Base-by-base conservation (phyloP, 2,113 vertebrate genomes). In the Chaetodon auriga region DNA sequence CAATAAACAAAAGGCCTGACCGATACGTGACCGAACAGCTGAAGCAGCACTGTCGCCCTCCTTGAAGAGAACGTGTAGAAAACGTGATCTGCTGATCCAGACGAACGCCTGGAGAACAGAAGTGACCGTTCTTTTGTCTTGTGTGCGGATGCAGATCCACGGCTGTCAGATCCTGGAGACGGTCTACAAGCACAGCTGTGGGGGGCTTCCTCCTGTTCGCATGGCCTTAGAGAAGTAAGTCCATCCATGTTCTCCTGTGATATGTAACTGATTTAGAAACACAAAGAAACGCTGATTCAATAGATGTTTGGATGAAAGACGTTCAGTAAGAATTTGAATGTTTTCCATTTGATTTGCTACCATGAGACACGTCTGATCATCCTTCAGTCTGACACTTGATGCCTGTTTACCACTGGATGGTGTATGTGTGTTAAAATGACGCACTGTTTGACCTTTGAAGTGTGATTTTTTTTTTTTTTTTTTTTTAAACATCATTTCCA, bases 161-260 rank as follows among this genome's bases (percentile, higher is more conserved):
- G 98, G 98, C 66, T 99, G 98, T 90, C 98, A 99, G 82, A 98
- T 99, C 87, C 80, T 99, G 95, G 98, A 99, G 95, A 97, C 96
- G 1, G 97, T 99, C 68, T 96, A 99, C 93, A 99, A 97, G 84
- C 96, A 99, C 68, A 99, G 98, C 92, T 99, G 97, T 90, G 98
- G 97, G 21, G 98, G 98, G 0, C 88, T 99, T 83, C 98, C 98
- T 73, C 97, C 98, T 68, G 98, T 99, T 30, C 97, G 97, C 57
- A 96, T 95, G 90, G 98, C 98, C 54, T 92, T 99, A 30, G 98
- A 99, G 86, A 99, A 99, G 98, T 99, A 95, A 84, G 97, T 90
- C 2, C 30, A 3, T 30, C 3, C 18, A 18, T 49, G 43, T 30
- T 30, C 25, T 35, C 25, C 13, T 13, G 2, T 12, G 23, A 48